These are phyloP conservation scores for Oncorhynchus nerka DNA, from an alignment of 2,113 vertebrate species.

Conservation along the genomic window DNA sequence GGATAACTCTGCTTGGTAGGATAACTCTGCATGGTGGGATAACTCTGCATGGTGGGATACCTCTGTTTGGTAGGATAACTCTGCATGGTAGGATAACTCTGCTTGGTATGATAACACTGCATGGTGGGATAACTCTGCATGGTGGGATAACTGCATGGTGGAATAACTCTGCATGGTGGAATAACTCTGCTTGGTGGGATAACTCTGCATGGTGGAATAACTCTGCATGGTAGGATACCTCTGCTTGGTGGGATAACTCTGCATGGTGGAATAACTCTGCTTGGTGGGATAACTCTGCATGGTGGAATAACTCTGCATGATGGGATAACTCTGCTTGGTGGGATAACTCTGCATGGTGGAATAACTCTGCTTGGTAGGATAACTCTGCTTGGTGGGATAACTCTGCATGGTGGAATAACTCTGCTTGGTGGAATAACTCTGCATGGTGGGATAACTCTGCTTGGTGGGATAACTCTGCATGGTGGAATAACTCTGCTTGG, in stretches of 20 bases:
- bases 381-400: no score
- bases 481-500: neutral
- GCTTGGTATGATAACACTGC: no score
- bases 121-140: fast-evolving
- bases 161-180: neutral
- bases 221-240: no score
- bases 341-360: neutral
- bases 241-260: no score
- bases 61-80: no score
- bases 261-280: neutral
- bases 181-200: neutral
- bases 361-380: neutral
- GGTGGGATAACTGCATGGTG: neutral
- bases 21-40: no score
- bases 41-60: neutral
- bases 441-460: neutral
- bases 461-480: neutral
- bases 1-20: no score
- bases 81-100: no score
- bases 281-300: neutral
- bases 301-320: neutral
- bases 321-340: neutral
- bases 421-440: no score
- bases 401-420: no score
- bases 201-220: neutral